phyloP scores from a whole-genome alignment of 2,888 invertebrate genomes.

The Cordilura impudica region DNA sequence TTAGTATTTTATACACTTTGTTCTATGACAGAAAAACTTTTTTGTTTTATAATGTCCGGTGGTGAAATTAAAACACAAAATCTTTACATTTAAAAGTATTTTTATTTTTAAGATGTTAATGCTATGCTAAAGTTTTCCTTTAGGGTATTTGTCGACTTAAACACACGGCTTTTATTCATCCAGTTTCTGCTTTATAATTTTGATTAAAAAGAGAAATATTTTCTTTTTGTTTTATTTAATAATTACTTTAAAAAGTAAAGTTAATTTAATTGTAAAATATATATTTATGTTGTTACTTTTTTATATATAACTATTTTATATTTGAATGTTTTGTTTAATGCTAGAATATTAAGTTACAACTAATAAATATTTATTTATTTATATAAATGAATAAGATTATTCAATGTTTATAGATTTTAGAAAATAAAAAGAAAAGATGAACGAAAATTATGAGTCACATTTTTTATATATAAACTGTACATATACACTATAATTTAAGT shows the following conservation, averaged over 20 bases:
- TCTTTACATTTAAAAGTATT: conserved; percentile 58
- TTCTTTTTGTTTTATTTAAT: conserved; percentile 62
- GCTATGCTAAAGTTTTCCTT: conserved; percentile 52
- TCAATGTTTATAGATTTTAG: conserved; percentile 42
- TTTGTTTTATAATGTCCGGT: too few relatives aligned
- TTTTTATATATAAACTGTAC: conserved; percentile 45
- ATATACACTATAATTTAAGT: conserved; percentile 21
- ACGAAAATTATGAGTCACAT: conserved; percentile 14
- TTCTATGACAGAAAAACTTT: too few relatives aligned
- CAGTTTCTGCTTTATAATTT: conserved; percentile 21
- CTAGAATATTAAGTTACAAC: conserved; percentile 59
- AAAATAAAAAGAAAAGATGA: conserved; percentile 26
- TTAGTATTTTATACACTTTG: too few relatives aligned
- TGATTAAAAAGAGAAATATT: conserved; percentile 58
- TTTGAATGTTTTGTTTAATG: conserved; percentile 55
- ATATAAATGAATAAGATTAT: conserved; percentile 49
- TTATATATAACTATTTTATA: conserved; percentile 54
- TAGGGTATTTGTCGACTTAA: conserved; percentile 22
- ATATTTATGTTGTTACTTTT: conserved; percentile 31
- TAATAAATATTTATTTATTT: conserved; percentile 51
- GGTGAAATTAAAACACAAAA: neutral
- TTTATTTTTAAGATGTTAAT: conserved; percentile 60
- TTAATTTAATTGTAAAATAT: conserved; percentile 68
- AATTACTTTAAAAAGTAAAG: conserved; percentile 73
- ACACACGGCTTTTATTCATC: conserved; percentile 33